Evolutionary conservation across 1,140 invertebrate species (phyloP).

Genomic region (Drosophila simulans): DNA sequence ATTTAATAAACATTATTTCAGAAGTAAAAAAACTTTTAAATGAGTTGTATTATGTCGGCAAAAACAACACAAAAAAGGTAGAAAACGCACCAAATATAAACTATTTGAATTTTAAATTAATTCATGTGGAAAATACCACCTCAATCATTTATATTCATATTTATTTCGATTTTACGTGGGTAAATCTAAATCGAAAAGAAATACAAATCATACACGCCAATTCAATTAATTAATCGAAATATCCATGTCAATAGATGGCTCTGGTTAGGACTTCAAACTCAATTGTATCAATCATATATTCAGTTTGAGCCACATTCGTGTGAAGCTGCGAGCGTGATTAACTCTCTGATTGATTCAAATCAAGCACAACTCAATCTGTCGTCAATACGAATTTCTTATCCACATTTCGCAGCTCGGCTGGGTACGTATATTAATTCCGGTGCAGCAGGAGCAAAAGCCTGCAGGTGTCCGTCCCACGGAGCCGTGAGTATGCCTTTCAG

Average conservation of each 20-base stretch:
- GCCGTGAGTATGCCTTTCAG: slow-evolving; percentile 4
- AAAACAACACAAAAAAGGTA: background rate
- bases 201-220: background rate
- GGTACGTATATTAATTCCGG: slow-evolving; percentile 32
- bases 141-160: too few relatives aligned
- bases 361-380: slow-evolving; percentile 37
- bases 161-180: too few relatives aligned
- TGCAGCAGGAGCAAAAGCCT: slow-evolving; percentile 4
- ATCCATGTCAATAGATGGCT: background rate
- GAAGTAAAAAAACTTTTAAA: background rate
- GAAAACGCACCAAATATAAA: background rate
- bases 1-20: background rate
- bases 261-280: too few relatives aligned
- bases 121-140: background rate
- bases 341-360: slow-evolving; percentile 34
- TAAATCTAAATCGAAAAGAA: background rate
- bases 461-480: slow-evolving; percentile 10
- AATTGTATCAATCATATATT: slow-evolving; percentile 13
- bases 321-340: slow-evolving; percentile 1
- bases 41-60: background rate
- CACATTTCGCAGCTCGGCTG: slow-evolving; percentile 3
- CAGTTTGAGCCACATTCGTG: background rate
- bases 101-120: background rate
- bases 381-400: slow-evolving; percentile 22
- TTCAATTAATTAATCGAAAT: background rate